A percentile compares a stretch with the other conserved stretches of the same genome.
Conservation (phyloP, 2,113 vertebrate species). For the Psephotus haematonotus region DNA sequence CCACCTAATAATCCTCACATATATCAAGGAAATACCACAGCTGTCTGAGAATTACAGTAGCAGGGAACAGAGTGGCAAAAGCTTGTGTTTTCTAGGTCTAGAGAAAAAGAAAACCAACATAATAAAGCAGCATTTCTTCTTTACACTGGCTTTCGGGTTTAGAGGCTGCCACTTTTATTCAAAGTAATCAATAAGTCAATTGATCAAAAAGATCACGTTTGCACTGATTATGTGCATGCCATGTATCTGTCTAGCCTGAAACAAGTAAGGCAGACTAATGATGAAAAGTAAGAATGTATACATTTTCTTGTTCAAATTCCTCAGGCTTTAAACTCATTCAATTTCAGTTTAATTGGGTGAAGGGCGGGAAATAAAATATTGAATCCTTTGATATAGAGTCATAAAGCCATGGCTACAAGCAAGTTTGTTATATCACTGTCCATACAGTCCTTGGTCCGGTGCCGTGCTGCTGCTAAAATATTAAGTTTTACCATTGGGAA, state of each 20-base stretch:
- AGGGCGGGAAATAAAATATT: neutral
- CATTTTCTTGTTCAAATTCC: neutral
- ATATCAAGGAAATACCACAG: neutral
- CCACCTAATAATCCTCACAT: neutral
- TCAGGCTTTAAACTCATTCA: slow-evolving; percentile 24
- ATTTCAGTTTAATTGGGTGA: slow-evolving; percentile 20
- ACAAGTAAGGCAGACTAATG: neutral
- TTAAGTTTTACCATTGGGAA: slow-evolving; percentile 65
- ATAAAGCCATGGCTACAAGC: neutral
- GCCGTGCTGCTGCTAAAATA: slow-evolving; percentile 54
- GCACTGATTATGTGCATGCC: neutral
- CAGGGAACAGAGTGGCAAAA: neutral
- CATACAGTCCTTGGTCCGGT: slow-evolving; percentile 18
- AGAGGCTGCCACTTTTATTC: neutral
- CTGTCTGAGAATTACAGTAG: neutral
- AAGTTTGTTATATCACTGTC: slow-evolving; percentile 22
- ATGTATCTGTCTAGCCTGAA: neutral
- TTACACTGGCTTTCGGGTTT: neutral
- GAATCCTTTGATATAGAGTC: neutral
- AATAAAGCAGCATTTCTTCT: neutral
- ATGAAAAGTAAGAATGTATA: neutral
- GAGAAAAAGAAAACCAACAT: neutral
- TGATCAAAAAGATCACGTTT: neutral
- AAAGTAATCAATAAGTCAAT: neutral
- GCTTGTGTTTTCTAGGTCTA: neutral